These are phyloP conservation scores for Trachops cirrhosus DNA, from an alignment of 2,797 vertebrate species.

Conservation along the genomic window DNA sequence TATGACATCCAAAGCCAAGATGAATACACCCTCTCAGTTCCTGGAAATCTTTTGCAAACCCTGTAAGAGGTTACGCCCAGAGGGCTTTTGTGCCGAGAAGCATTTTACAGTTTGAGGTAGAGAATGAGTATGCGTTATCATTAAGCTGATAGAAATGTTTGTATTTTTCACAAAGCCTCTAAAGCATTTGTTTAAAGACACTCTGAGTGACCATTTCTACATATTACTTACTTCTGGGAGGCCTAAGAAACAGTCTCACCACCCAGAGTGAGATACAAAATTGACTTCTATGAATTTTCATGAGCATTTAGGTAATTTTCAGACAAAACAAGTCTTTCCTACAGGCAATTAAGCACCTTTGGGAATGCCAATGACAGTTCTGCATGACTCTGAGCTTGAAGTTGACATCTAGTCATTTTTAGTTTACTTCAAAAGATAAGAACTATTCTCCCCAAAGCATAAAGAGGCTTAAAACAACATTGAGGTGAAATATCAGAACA, in stretches of 20 bases:
- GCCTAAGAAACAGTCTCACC: not conserved
- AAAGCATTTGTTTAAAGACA: not conserved
- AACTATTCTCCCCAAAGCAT: not conserved
- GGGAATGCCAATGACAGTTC: not conserved
- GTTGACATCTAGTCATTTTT: constrained; percentile 28
- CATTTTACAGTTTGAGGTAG: not conserved
- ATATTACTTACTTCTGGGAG: not conserved
- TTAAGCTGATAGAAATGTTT: not conserved
- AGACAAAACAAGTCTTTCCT: constrained; percentile 35
- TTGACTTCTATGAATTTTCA: constrained; percentile 45
- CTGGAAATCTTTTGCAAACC: not conserved
- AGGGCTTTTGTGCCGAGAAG: not conserved
- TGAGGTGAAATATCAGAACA: not conserved
- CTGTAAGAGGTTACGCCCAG: not conserved
- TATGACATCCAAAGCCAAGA: not conserved
- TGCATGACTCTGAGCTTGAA: not conserved
- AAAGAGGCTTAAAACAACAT: not conserved
- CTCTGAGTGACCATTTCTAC: not conserved
- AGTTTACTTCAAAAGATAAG: constrained; percentile 23
- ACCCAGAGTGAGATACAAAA: not conserved
- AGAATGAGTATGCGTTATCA: not conserved
- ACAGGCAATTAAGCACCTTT: constrained; percentile 28
- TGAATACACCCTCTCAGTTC: not conserved
- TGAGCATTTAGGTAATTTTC: constrained; percentile 37
- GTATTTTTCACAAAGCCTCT: not conserved